Conservation (phyloP, 2,888 invertebrate genomes). For the Prenolepis imparis region DNA sequence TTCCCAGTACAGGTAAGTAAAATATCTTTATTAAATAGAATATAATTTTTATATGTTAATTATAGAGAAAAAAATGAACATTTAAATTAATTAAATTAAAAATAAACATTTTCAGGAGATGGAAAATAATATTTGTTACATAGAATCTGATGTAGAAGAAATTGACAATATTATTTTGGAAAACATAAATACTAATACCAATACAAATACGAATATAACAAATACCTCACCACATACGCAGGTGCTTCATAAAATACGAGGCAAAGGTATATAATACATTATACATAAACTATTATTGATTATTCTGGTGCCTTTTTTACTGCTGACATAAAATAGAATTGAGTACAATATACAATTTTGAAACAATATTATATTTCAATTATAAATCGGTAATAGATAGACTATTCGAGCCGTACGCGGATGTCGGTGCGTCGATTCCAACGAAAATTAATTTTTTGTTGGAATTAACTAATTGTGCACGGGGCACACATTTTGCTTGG, state of each 20-base stretch:
- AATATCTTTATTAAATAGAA: conserved; percentile 12
- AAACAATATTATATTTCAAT: background rate
- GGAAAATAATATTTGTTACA: background rate
- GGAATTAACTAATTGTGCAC: too few relatives aligned
- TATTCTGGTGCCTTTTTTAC: too few relatives aligned
- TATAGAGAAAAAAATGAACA: background rate
- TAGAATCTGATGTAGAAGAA: background rate
- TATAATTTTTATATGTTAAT: background rate
- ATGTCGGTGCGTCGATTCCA: too few relatives aligned
- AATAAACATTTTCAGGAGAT: background rate
- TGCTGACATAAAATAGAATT: too few relatives aligned
- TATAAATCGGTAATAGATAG: too few relatives aligned
- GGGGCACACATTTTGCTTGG: too few relatives aligned
- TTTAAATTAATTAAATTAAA: too few relatives aligned
- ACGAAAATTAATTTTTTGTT: too few relatives aligned
- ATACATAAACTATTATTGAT: too few relatives aligned
- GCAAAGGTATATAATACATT: background rate
- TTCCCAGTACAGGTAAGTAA: background rate
- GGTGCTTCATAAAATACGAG: background rate
- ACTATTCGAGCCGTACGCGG: too few relatives aligned
- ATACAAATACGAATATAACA: too few relatives aligned
- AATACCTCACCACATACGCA: background rate
- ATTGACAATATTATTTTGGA: background rate
- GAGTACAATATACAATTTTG: background rate
- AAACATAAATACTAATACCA: background rate